These are phyloP conservation scores for Lacerta agilis DNA, from an alignment of 2,797 vertebrate genomes.

Conservation along the genomic window DNA sequence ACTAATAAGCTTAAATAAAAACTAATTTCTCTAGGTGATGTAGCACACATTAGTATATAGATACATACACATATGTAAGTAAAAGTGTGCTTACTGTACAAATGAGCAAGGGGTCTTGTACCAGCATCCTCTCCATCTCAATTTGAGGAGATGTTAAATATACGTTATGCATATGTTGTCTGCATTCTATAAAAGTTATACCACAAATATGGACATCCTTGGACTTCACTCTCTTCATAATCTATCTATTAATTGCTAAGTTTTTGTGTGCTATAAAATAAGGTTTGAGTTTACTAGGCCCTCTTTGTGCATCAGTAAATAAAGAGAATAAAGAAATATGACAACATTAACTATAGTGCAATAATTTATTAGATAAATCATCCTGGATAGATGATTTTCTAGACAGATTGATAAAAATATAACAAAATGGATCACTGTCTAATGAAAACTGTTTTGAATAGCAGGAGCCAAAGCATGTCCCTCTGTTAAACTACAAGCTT, in stretches of 20 bases:
- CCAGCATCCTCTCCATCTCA: not conserved
- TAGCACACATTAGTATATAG: too few species aligned
- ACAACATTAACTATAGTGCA: not conserved
- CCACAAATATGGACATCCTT: not conserved
- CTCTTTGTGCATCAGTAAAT: not conserved
- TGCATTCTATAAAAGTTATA: not conserved
- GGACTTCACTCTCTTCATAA: not conserved
- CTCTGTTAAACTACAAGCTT: not conserved
- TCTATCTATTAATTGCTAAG: too few species aligned
- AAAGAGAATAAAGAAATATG: conserved; percentile 1
- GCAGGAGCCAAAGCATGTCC: not conserved
- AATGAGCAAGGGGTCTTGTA: not conserved
- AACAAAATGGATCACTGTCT: not conserved
- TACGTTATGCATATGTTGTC: not conserved
- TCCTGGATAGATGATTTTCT: too few species aligned
- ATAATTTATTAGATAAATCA: too few species aligned
- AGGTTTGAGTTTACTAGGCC: not conserved
- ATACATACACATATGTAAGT: not conserved
- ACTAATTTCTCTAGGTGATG: too few species aligned
- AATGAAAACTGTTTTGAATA: not conserved
- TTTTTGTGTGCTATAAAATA: too few species aligned
- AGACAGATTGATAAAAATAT: not conserved
- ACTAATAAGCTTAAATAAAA: too few species aligned
- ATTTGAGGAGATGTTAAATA: not conserved
- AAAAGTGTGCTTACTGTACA: not conserved